A percentile compares a stretch with the other conserved stretches of the same genome.
phyloP scores from a whole-genome alignment of 92 coral and sea anemone species.

The Nematostella vectensis region DNA sequence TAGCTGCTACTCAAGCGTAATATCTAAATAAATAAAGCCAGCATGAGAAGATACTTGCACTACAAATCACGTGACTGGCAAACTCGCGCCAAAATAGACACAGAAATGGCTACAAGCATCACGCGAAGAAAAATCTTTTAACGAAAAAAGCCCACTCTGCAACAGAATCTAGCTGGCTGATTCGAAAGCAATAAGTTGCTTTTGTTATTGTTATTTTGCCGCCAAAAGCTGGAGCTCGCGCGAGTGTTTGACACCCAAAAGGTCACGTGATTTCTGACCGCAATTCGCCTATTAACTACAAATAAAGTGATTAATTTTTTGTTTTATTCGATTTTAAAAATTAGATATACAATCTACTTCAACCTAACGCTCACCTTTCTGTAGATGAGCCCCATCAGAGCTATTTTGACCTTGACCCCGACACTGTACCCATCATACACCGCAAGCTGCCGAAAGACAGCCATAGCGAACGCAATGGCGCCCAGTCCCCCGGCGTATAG shows the following conservation, averaged over 20 bases:
- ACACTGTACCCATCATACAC: slow-evolving; percentile 1
- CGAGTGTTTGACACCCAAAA: not conserved
- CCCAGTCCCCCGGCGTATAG: slow-evolving; percentile 22
- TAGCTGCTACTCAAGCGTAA: slow-evolving; percentile 15
- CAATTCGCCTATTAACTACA: too few relatives aligned
- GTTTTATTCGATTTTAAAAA: too few relatives aligned
- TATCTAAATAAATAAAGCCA: not conserved
- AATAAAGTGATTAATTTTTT: too few relatives aligned
- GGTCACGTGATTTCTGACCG: too few relatives aligned
- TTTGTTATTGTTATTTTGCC: not conserved
- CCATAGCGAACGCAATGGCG: not conserved
- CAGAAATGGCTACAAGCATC: too few relatives aligned
- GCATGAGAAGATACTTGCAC: too few relatives aligned
- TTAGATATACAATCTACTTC: not conserved
- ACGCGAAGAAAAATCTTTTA: too few relatives aligned
- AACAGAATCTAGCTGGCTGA: too few relatives aligned
- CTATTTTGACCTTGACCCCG: slow-evolving; percentile 9
- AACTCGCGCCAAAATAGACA: too few relatives aligned
- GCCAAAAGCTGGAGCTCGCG: not conserved
- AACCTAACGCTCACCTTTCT: slow-evolving; percentile 6
- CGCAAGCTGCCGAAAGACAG: slow-evolving; percentile 1
- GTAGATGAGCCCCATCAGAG: slow-evolving; percentile 21
- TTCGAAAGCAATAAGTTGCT: not conserved
- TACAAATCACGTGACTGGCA: too few relatives aligned
- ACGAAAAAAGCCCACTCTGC: too few relatives aligned